Evolutionary conservation across 1,140 invertebrate species (phyloP).

Genomic region (Drosophila lini): DNA sequence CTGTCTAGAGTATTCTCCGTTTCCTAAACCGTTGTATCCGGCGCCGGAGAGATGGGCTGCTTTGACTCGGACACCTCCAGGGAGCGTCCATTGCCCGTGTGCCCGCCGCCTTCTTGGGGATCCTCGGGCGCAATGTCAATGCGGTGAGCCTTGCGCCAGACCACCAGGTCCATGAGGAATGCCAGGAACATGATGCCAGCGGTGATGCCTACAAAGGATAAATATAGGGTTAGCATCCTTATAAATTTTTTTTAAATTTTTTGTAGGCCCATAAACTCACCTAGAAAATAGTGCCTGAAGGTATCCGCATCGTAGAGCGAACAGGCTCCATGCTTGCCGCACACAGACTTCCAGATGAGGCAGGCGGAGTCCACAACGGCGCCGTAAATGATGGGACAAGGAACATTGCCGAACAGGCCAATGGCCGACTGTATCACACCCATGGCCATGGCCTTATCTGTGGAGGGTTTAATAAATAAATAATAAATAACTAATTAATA

Average conservation of each 20-base stretch:
- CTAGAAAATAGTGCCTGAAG: slow-evolving; percentile 94
- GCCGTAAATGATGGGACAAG: slow-evolving; percentile 96
- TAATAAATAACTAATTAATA: not conserved
- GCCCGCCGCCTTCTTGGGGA: slow-evolving; percentile 47
- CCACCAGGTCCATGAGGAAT: slow-evolving; percentile 92
- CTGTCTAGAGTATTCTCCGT: not conserved
- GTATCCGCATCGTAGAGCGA: slow-evolving; percentile 93
- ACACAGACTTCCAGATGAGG: slow-evolving; percentile 93
- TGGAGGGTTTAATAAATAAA: not conserved
- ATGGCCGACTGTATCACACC: slow-evolving; percentile 97
- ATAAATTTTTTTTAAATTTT: not conserved
- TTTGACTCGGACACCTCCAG: slow-evolving; percentile 73
- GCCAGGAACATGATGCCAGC: slow-evolving; percentile 92
- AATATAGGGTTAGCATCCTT: not conserved
- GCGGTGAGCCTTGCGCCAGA: slow-evolving; percentile 92
- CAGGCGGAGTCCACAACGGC: slow-evolving; percentile 96
- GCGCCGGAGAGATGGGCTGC: slow-evolving; percentile 60
- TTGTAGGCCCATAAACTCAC: slow-evolving; percentile 85
- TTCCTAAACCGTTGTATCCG: slow-evolving; percentile 67
- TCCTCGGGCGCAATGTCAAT: slow-evolving; percentile 88
- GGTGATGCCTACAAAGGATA: slow-evolving; percentile 88
- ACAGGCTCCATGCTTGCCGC: slow-evolving; percentile 92
- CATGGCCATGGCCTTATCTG: slow-evolving; percentile 96
- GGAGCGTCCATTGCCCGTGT: slow-evolving; percentile 36
- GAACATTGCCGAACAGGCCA: slow-evolving; percentile 96